Base-by-base conservation (phyloP, 2,888 invertebrate genomes). In the Reticulitermes lucifugus region DNA sequence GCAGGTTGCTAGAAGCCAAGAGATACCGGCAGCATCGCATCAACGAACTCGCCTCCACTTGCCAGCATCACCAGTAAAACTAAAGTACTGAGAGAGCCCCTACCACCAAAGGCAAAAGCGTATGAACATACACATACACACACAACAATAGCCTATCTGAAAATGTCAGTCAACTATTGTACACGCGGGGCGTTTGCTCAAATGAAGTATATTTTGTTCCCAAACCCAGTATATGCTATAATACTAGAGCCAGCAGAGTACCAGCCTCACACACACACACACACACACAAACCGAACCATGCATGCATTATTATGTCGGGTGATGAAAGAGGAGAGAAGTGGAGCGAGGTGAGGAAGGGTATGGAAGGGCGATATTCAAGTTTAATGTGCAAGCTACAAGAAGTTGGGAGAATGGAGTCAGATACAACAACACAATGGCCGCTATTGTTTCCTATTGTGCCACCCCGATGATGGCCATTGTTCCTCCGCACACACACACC, bases 151-250 rank as follows among this genome's bases (percentile, higher is more conserved):
- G 86, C 77, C 86, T 86, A 86, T 86, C 85, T 86, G 86, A 86
- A 86, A 86, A 85, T 85, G 86, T 86, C 86, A 86, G 86, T 86
- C 86, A 85, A 85, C 86, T 85, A 86, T 86, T 86, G 86, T 86
- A 75, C 83, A 84, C 82, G 84, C 85, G 84, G 86, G 86, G 86
- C 86, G 86, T 86, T 84, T 83, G 85, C 86, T 85, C 86, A 86
- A 86, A 86, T 86, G 86, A 86, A 86, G 86, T 86, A 86, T 86
- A 85, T 86, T 86, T 86, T 85, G 86, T 85, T 85, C 84, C 86
- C 84, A 79, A 83, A 85, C 80, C 83, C 85, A 84, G 84, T 86
- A 84, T 84, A 86, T 80, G 86, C 77, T 80, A 82, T 84, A 86
- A 84, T 86, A 75, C 86, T 86, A 83, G 83, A 70, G 79, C 83